Evolutionary conservation across 2,888 invertebrate species (phyloP).

Genomic region (Acleris emargana): DNA sequence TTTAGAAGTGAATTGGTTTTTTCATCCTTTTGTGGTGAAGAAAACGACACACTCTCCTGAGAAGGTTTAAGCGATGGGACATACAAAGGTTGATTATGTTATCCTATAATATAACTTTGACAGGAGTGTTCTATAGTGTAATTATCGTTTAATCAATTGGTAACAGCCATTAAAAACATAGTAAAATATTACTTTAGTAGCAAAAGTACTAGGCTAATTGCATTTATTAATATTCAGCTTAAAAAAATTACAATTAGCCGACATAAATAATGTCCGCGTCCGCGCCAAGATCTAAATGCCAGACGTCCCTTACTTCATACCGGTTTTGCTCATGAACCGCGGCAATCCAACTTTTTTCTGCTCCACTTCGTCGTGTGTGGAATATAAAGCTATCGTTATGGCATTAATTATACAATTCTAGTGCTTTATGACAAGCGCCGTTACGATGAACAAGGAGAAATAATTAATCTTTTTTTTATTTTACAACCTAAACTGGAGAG

Average conservation of each 20-base stretch:
- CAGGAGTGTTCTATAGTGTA: too few species aligned
- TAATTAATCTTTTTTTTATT: background rate
- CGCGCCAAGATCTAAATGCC: slow-evolving; percentile 53
- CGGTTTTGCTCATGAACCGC: slow-evolving; percentile 40
- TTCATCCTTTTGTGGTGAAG: too few species aligned
- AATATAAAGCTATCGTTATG: slow-evolving; percentile 18
- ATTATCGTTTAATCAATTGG: slow-evolving; percentile 46
- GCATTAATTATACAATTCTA: slow-evolving; percentile 12
- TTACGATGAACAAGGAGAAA: background rate
- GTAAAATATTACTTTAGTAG: slow-evolving; percentile 44
- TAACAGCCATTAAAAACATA: slow-evolving; percentile 49
- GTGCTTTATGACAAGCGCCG: slow-evolving; percentile 6
- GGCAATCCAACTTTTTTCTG: slow-evolving; percentile 30
- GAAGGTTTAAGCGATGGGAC: too few species aligned
- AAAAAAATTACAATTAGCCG: slow-evolving; percentile 50
- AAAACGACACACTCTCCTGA: too few species aligned
- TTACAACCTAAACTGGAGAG: too few species aligned
- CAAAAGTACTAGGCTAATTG: slow-evolving; percentile 55
- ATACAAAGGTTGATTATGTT: too few species aligned
- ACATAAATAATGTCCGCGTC: slow-evolving; percentile 50
- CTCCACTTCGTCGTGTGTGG: slow-evolving; percentile 24
- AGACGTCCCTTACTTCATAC: slow-evolving; percentile 47
- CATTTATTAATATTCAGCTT: slow-evolving; percentile 55
- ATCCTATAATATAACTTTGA: too few species aligned
- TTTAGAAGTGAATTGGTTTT: too few species aligned